Conservation (phyloP, 2,113 vertebrate species). For the Thermophis baileyi region DNA sequence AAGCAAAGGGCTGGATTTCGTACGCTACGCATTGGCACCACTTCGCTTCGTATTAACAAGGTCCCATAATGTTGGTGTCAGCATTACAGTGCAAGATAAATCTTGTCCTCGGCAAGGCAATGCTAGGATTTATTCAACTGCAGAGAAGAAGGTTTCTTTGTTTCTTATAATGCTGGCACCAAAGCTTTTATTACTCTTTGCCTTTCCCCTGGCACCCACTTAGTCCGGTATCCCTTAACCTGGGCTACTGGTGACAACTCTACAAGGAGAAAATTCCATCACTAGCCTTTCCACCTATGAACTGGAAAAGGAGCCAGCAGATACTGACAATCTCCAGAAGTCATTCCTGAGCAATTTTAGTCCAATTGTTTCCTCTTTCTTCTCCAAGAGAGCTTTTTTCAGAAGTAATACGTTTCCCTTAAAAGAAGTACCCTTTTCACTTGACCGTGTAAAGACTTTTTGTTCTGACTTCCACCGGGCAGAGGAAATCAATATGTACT, state of each 20-base stretch:
- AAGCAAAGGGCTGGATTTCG: background rate
- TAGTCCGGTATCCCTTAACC: background rate
- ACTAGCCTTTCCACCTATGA: background rate
- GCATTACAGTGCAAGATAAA: slow-evolving; percentile 38
- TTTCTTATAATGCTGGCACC: background rate
- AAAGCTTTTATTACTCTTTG: background rate
- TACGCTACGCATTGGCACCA: fast-evolving
- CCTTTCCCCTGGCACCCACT: background rate
- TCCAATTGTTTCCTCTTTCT: background rate
- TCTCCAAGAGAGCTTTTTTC: background rate
- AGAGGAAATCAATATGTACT: background rate
- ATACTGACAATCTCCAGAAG: background rate
- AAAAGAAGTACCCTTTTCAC: background rate
- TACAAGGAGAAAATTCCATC: background rate
- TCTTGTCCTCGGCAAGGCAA: slow-evolving; percentile 31
- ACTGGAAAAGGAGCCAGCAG: background rate
- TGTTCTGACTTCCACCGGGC: background rate
- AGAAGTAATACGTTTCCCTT: background rate
- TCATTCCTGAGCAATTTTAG: background rate
- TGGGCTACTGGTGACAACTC: background rate
- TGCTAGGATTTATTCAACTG: slow-evolving; percentile 30
- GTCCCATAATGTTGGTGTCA: slow-evolving; percentile 25
- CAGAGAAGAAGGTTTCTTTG: background rate
- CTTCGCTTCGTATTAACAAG: slow-evolving; percentile 14
- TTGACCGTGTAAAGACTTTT: background rate